Conservation (phyloP, 2,888 invertebrate species). For the Oxystoma pomonae region DNA sequence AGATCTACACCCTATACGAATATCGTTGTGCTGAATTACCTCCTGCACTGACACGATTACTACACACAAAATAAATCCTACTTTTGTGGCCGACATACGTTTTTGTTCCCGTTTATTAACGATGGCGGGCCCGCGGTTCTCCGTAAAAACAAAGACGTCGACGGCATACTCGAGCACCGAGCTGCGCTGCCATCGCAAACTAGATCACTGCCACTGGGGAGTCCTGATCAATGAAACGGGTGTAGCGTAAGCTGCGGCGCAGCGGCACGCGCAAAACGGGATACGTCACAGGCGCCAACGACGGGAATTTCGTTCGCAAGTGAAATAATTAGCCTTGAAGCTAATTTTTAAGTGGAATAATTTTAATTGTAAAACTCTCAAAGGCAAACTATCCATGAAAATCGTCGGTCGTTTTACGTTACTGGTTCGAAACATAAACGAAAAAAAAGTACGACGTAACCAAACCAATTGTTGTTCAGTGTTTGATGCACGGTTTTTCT, state of each 20-base stretch:
- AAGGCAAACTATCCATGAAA: too few species aligned
- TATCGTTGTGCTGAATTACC: background rate
- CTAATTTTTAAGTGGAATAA: too few species aligned
- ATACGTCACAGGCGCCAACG: background rate
- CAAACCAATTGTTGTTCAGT: too few species aligned
- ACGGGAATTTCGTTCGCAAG: background rate
- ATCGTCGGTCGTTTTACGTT: too few species aligned
- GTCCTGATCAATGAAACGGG: constrained; percentile 50
- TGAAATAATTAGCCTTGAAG: too few species aligned
- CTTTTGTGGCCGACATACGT: background rate
- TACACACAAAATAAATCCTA: background rate
- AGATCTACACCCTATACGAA: too few species aligned
- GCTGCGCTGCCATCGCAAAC: background rate
- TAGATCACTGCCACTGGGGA: constrained; percentile 5
- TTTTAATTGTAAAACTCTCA: too few species aligned
- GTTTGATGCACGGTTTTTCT: too few species aligned
- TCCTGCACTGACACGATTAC: background rate
- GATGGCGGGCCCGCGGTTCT: background rate
- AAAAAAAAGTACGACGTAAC: too few species aligned
- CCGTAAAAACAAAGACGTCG: constrained; percentile 2
- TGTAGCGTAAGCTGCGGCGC: constrained; percentile 41
- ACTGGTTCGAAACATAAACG: too few species aligned
- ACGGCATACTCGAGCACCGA: constrained; percentile 21
- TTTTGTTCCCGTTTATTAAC: background rate
- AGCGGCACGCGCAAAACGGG: background rate